Evolutionary conservation across 2,888 invertebrate genomes (phyloP).

Genomic region (Malthinus flaveolus): DNA sequence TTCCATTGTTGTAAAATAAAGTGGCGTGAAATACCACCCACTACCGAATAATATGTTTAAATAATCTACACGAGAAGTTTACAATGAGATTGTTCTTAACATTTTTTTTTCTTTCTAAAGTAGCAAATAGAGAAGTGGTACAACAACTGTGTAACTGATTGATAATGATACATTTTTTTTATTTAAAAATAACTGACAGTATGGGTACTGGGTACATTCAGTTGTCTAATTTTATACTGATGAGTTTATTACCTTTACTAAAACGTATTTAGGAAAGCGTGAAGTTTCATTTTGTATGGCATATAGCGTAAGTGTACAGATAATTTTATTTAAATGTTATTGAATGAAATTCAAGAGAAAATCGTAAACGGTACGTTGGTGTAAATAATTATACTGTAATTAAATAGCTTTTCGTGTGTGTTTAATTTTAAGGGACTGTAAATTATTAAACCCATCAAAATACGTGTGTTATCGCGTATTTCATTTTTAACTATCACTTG

Average conservation of each 20-base stretch:
- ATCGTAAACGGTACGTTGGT: too few relatives aligned
- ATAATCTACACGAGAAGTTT: conserved; percentile 7
- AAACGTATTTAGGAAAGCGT: conserved; percentile 2
- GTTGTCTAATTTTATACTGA: conserved; percentile 17
- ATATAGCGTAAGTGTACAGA: too few relatives aligned
- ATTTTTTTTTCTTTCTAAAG: not conserved
- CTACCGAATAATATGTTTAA: conserved; percentile 4
- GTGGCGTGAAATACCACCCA: conserved; percentile 22
- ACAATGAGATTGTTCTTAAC: conserved; percentile 4
- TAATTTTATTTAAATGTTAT: too few relatives aligned
- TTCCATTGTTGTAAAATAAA: conserved; percentile 19
- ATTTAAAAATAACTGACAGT: not conserved
- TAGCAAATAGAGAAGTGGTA: not conserved
- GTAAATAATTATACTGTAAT: too few relatives aligned
- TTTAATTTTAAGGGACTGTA: too few relatives aligned
- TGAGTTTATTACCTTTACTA: conserved; percentile 18
- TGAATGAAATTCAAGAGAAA: too few relatives aligned
- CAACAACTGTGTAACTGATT: not conserved
- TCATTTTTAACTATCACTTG: too few relatives aligned
- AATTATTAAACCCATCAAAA: too few relatives aligned
- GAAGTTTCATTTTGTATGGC: not conserved
- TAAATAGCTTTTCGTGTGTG: too few relatives aligned
- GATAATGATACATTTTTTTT: not conserved
- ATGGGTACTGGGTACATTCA: not conserved
- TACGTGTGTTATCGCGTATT: too few relatives aligned